Conservation (phyloP, 2,113 vertebrate genomes). For the Scomber colias region DNA sequence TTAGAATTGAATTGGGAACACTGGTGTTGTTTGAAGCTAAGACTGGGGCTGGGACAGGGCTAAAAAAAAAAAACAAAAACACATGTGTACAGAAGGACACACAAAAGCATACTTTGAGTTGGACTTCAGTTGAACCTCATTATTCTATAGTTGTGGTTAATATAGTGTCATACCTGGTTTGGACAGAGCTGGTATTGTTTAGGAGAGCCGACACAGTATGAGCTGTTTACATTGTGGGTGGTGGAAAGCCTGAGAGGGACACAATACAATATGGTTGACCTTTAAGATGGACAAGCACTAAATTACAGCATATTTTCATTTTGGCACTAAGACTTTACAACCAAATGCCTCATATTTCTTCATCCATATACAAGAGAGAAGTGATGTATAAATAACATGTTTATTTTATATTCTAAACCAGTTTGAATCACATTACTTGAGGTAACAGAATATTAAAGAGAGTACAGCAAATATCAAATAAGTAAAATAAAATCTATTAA, state of each 20-base stretch:
- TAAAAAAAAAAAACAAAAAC: conserved; percentile 54
- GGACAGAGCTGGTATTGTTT: conserved; percentile 90
- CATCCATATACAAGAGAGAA: too few species aligned
- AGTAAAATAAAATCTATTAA: too few species aligned
- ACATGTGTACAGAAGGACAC: neutral
- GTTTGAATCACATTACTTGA: too few species aligned
- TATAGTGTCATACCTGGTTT: conserved; percentile 83
- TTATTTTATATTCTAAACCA: too few species aligned
- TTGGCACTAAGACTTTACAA: too few species aligned
- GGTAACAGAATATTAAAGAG: too few species aligned
- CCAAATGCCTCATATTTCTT: too few species aligned
- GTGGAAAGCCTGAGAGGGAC: conserved; percentile 81
- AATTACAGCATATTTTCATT: too few species aligned
- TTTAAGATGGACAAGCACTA: neutral
- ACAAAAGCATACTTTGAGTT: neutral
- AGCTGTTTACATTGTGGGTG: conserved; percentile 85
- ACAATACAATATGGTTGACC: neutral
- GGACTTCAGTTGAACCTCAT: neutral
- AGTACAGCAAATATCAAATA: too few species aligned
- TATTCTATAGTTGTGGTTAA: neutral
- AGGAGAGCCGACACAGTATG: conserved; percentile 85
- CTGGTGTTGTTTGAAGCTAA: conserved; percentile 92
- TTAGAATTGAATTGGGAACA: conserved; percentile 91
- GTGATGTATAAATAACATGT: too few species aligned
- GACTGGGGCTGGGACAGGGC: conserved; percentile 87